phyloP scores from a whole-genome alignment of 2,888 invertebrate genomes.

The Scaptomyza parva region DNA sequence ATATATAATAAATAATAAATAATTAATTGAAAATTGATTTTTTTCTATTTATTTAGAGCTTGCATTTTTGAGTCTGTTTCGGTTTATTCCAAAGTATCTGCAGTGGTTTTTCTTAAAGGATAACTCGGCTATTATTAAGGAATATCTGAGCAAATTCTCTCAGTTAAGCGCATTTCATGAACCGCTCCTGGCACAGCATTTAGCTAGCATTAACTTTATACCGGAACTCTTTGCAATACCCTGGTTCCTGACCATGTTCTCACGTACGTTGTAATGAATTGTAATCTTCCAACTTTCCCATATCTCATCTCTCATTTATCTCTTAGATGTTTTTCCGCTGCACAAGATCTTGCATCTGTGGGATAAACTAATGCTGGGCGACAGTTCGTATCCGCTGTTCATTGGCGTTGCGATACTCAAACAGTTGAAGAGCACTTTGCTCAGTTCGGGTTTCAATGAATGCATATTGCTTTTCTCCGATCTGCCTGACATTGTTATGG shows the following conservation, averaged over 20 bases:
- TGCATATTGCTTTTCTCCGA: slow-evolving; percentile 99
- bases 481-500: slow-evolving; percentile 98
- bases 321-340: slow-evolving; percentile 98
- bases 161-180: slow-evolving; percentile 98
- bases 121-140: slow-evolving; percentile 98
- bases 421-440: slow-evolving; percentile 92
- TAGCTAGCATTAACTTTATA: slow-evolving; percentile 96
- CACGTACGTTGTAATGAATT: slow-evolving; percentile 89
- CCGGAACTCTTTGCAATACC: slow-evolving; percentile 99
- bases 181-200: slow-evolving; percentile 94
- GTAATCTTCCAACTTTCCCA: too few relatives aligned
- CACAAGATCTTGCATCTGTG: slow-evolving; percentile 99
- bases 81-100: slow-evolving; percentile 97
- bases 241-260: slow-evolving; percentile 99
- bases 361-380: slow-evolving; percentile 97
- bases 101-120: slow-evolving; percentile 99
- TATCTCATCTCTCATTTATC: too few relatives aligned
- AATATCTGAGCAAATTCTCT: slow-evolving; percentile 98
- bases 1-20: background rate
- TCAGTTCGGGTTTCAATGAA: slow-evolving; percentile 98
- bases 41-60: slow-evolving; percentile 88
- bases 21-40: background rate
- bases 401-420: slow-evolving; percentile 97
- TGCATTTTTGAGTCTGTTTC: slow-evolving; percentile 97
- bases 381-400: slow-evolving; percentile 96